These are phyloP conservation scores for Falco berigora DNA, from an alignment of 2,797 vertebrate species.

Conservation along the genomic window DNA sequence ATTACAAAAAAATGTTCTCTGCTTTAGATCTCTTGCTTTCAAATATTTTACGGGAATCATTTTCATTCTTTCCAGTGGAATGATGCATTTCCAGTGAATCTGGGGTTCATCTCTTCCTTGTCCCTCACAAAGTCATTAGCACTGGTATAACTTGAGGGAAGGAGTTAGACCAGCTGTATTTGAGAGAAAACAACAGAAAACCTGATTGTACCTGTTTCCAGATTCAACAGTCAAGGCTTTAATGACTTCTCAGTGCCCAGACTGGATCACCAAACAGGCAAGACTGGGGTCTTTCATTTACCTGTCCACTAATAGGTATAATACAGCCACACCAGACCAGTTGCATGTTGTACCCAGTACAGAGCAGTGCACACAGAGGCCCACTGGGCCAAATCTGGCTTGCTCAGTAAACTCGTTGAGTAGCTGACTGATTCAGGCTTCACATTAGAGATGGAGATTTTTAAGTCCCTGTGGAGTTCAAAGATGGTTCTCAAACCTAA, in stretches of 20 bases:
- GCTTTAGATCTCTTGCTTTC: neutral
- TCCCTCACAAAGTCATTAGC: neutral
- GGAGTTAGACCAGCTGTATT: neutral
- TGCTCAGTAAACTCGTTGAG: neutral
- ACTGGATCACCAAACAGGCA: neutral
- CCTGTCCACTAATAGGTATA: neutral
- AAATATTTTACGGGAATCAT: neutral
- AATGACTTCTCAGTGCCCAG: neutral
- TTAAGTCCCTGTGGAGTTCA: neutral
- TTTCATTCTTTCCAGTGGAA: neutral
- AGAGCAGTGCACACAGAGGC: neutral
- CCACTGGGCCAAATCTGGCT: neutral
- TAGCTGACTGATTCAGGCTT: neutral
- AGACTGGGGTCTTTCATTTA: neutral
- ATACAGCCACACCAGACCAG: neutral
- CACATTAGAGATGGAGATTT: neutral
- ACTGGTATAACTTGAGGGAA: neutral
- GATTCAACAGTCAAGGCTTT: neutral
- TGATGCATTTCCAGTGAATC: neutral
- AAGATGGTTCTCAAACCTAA: neutral
- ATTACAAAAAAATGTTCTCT: neutral
- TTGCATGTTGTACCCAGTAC: rapidly evolving
- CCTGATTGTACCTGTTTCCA: neutral
- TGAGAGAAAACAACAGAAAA: neutral
- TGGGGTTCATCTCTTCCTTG: neutral